Base-by-base conservation (phyloP, 2,797 vertebrate genomes). In the Nannoperca australis region DNA sequence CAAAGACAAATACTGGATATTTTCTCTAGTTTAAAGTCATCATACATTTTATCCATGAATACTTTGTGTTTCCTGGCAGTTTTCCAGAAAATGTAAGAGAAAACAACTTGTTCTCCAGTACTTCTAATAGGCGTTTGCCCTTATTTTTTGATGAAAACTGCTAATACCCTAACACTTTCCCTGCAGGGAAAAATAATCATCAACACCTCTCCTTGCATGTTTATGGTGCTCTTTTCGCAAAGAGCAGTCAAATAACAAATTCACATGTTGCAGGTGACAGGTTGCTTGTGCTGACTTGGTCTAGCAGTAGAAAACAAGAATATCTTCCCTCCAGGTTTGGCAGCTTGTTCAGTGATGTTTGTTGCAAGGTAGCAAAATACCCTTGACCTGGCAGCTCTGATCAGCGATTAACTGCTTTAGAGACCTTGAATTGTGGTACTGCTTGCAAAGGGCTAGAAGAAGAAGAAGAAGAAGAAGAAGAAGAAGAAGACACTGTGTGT, bases 301-400 rank as follows among this genome's bases (percentile, higher is more conserved):
- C n/a, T 53, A 70, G 67, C 63, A 74, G 49, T 14, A 36, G 22
- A 73, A 54, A 81, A 75, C 75, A 73, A 50, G 51, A 69, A 72
- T 60, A 69, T 44, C n/a, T 70, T 63, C 77, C 69, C 68, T 79
- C 59, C 42, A 68, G 71, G 66, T 78, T 64, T 86, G 72, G 76
- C 76, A 78, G 82, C 66, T 70, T 68, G 61, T 77, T 82, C 63
- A 84, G 73, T 45, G 60, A 56, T 67, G 51, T 78, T 75, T 86
- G 80, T 78, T 66, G 70, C 51, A 79, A 69, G 61, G 62, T 61
- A 79, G 83, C 59, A 27, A 73, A 66, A 61, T 58, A 82, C 75
- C 81, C 74, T 85, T 91, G 84, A 92, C 90, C 91, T 88, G 90
- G 69, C 87, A 89, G 81, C 82, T 78, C 79, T 81, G 86, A 93